Base-by-base conservation (phyloP, 2,797 vertebrate genomes). In the Lemur catta region DNA sequence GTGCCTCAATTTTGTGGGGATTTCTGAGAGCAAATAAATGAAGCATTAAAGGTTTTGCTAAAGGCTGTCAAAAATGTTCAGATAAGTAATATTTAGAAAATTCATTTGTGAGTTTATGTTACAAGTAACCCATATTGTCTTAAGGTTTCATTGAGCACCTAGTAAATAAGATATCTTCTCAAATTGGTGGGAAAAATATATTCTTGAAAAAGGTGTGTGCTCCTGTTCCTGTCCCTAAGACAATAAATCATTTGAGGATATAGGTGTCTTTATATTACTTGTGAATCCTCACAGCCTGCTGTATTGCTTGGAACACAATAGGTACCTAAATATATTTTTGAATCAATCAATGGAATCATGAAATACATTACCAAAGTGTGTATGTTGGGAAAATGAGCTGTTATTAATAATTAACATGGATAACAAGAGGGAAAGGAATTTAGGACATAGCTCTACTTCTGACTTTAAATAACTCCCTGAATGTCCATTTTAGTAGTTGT, bases 81-180 rank as follows among this genome's bases (percentile, higher is more conserved):
- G 75, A 38, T 88, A 81, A 78, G 26, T 78, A 90, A 65, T 91
- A 57, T 79, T 93, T 86, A 63, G 14, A 76, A 93, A 94, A 82
- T 59, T 82, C 22, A 88, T 80, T n/a, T 26, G 17, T 76, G 69
- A 89, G 10, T 63, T 85, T 78, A 26, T 63, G 41, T 79, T 78
- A n/a, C 18, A 72, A 87, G 35, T 59, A 94, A 59, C 15, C 1
- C 59, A 9, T 26, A 88, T 35, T 87, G 9, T 84, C 33, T 86
- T 87, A 86, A 63, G 46, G 1, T 7, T 92, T 94, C 24, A 80
- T 1, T 24, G 33, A 46, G 72, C 52, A 88, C 4, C 48, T 75
- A 55, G 63, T 38, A 67, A 72, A 67, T 78, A 85, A 74, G 6
- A 17, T 48, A 63, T 7, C 17, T 55, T 86, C 20, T 89, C 52